Percentiles rank a stretch among this genome's conserved stretches.
phyloP scores from a whole-genome alignment of 2,797 vertebrate species.

The Alosa sapidissima region DNA sequence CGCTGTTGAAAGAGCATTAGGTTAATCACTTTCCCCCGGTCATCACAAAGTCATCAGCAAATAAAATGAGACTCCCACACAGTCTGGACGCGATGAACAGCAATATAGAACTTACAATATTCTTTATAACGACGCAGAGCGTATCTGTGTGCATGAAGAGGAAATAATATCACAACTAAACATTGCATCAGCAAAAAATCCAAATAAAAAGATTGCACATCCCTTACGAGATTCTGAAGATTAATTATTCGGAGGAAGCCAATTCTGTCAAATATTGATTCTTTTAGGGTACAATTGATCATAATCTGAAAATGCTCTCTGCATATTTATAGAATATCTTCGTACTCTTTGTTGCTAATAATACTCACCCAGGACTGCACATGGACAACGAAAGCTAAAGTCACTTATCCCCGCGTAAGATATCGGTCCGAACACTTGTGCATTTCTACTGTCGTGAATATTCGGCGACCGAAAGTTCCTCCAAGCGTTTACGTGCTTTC shows the following conservation, averaged over 20 bases:
- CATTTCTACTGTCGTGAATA: conserved; percentile 1
- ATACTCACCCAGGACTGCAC: not conserved
- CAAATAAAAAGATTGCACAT: not conserved
- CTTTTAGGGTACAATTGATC: not conserved
- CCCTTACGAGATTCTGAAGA: not conserved
- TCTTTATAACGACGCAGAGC: not conserved
- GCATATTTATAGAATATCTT: not conserved
- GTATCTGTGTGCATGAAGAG: not conserved
- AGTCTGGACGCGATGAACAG: not conserved
- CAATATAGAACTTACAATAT: not conserved
- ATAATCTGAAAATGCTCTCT: not conserved
- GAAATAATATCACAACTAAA: not conserved
- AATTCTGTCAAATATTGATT: not conserved
- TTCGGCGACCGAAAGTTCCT: conserved; percentile 17
- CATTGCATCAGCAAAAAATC: not conserved
- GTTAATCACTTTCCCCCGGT: not conserved
- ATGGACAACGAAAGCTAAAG: not conserved
- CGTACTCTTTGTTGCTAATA: not conserved
- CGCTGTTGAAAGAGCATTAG: conserved; percentile 3
- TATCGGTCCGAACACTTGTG: not conserved
- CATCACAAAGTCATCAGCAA: not conserved
- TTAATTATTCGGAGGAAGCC: not conserved
- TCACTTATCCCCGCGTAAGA: not conserved
- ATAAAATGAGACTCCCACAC: conserved; percentile 1
- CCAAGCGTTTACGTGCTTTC: conserved; percentile 16